A percentile compares a stretch with the other conserved stretches of the same genome.
Evolutionary conservation across 2,797 vertebrate genomes (phyloP).

Genomic region (Hirundo rustica): DNA sequence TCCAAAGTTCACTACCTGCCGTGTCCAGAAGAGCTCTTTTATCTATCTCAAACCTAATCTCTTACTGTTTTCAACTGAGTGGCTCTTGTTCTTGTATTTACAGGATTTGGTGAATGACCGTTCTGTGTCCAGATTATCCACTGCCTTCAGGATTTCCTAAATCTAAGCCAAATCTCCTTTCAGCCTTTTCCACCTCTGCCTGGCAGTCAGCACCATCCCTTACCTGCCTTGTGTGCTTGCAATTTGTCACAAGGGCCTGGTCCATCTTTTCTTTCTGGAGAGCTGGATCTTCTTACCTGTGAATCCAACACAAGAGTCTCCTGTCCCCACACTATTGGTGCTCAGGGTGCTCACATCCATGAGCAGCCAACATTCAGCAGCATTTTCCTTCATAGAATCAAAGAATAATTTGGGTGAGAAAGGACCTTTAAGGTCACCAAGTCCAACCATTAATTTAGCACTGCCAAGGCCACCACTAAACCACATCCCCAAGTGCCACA

Average conservation of each 20-base stretch:
- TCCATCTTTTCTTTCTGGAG: background rate
- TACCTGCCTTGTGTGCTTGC: background rate
- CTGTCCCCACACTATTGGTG: background rate
- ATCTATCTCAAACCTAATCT: background rate
- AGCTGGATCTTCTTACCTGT: background rate
- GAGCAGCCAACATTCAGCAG: background rate
- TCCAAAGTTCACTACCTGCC: slow-evolving; percentile 15
- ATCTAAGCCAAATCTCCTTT: background rate
- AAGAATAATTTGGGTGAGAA: background rate
- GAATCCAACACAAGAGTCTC: background rate
- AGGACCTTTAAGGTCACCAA: background rate
- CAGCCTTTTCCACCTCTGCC: background rate
- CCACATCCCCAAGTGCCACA: no score
- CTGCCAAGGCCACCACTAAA: background rate
- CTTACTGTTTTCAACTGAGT: background rate
- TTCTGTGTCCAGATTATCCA: background rate
- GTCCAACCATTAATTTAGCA: background rate
- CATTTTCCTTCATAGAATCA: background rate
- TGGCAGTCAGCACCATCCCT: background rate
- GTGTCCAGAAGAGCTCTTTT: slow-evolving; percentile 2
- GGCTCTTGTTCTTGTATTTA: background rate
- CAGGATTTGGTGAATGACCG: background rate
- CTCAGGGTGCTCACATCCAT: background rate
- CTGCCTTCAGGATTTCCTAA: background rate
- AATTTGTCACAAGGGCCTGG: background rate